phyloP scores from a whole-genome alignment of 92 coral and sea anemone species.

The Muricea muricata region DNA sequence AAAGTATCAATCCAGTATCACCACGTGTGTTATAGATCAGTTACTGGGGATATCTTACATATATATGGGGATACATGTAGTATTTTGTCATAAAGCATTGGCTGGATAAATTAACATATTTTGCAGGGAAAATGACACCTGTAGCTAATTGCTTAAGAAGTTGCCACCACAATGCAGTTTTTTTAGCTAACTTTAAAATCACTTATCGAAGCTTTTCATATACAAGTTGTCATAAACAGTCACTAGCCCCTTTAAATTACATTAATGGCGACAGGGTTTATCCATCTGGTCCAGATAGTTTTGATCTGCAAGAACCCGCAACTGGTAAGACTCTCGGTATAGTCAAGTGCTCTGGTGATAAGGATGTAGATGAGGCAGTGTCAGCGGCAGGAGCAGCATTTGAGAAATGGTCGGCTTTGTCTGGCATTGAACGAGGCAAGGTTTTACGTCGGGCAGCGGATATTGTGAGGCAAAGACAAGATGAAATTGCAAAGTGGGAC shows the following conservation, averaged over 20 bases:
- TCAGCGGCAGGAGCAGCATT: constrained; percentile 74
- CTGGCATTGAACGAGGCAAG: constrained; percentile 82
- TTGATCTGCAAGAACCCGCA: constrained; percentile 76
- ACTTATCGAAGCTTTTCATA: not conserved
- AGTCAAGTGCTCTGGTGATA: constrained; percentile 79
- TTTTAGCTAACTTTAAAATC: not conserved
- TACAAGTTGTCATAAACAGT: not conserved
- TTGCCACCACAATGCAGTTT: not conserved
- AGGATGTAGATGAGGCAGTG: constrained; percentile 81
- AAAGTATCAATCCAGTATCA: no score
- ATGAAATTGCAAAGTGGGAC: constrained; percentile 79
- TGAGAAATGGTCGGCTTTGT: constrained; percentile 76
- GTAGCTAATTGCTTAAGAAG: not conserved
- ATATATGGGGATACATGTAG: no score
- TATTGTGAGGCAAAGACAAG: constrained; percentile 73
- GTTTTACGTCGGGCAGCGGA: constrained; percentile 75
- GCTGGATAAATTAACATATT: not conserved
- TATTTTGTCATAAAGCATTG: not conserved
- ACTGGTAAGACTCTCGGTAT: constrained; percentile 82
- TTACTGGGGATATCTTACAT: not conserved
- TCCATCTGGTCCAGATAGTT: constrained; percentile 67
- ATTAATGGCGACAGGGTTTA: constrained; percentile 76
- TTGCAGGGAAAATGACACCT: not conserved
- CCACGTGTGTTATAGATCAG: no score
- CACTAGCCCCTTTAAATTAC: constrained; percentile 67